phyloP scores from a whole-genome alignment of 2,797 vertebrate genomes.

The Coregonus sp. region DNA sequence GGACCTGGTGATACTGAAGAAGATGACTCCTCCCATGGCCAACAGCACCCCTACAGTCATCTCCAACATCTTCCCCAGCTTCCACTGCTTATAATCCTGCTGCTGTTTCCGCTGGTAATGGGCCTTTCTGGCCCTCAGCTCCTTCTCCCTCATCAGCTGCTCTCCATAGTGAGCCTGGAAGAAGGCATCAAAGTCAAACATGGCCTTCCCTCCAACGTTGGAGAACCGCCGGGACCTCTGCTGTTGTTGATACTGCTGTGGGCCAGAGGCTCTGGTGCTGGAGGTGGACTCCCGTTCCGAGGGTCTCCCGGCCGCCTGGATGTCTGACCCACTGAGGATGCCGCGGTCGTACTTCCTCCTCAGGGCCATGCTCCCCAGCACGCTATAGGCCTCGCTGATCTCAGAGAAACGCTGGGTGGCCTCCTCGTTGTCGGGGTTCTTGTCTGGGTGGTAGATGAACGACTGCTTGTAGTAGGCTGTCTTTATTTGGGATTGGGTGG shows the following conservation, averaged over 20 bases:
- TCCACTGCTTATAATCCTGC: not conserved
- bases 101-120: conserved; percentile 46
- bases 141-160: conserved; percentile 83
- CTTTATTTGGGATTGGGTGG: conserved; percentile 91
- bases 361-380: conserved; percentile 82
- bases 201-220: conserved; percentile 25
- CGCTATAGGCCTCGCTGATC: conserved; percentile 85
- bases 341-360: conserved; percentile 88
- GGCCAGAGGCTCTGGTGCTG: conserved; percentile 1
- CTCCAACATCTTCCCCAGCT: conserved; percentile 35
- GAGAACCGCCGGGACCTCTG: conserved; percentile 21
- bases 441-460: conserved; percentile 87
- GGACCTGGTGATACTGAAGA: conserved; percentile 26
- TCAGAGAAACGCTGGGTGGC: conserved; percentile 80
- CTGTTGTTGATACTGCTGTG: conserved; percentile 33
- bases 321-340: conserved; percentile 73
- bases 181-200: conserved; percentile 90
- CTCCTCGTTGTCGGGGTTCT: conserved; percentile 77
- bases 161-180: conserved; percentile 89
- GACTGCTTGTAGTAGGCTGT: conserved; percentile 90
- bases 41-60: conserved; percentile 46
- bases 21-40: conserved; percentile 25
- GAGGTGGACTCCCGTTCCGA: conserved; percentile 45
- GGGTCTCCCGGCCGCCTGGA: conserved; percentile 65
- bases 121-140: conserved; percentile 59